phyloP scores from a whole-genome alignment of 2,888 invertebrate genomes.

The Terebella lapidaria region DNA sequence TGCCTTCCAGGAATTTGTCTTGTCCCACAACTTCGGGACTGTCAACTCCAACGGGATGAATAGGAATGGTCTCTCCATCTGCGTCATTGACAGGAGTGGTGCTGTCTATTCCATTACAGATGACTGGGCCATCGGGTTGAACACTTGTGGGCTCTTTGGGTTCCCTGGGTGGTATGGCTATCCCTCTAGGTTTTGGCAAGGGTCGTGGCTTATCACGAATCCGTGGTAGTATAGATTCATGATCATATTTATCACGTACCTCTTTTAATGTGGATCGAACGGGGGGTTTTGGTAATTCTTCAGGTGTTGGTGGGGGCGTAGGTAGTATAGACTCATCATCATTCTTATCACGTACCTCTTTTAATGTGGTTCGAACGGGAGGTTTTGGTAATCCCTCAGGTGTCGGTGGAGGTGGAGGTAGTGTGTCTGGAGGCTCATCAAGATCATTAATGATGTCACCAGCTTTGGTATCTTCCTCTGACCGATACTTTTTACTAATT shows the following conservation, averaged over 20 bases:
- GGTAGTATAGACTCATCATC: not conserved
- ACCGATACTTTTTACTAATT: not conserved
- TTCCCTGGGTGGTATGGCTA: not conserved
- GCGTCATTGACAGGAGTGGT: not conserved
- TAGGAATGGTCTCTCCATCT: not conserved
- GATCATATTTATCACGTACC: too few species aligned
- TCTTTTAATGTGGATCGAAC: too few species aligned
- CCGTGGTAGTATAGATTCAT: too few species aligned
- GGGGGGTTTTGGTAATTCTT: too few species aligned
- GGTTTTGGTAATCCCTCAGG: not conserved
- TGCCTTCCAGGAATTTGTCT: too few species aligned
- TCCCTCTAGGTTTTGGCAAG: not conserved
- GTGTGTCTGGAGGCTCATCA: not conserved
- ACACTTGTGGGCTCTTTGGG: not conserved
- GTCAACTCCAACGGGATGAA: too few species aligned
- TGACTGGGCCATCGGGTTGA: not conserved
- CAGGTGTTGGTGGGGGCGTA: too few species aligned
- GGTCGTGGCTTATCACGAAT: not conserved
- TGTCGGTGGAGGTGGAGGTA: conserved; percentile 9
- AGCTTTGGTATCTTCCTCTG: not conserved
- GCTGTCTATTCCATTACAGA: not conserved
- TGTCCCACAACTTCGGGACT: too few species aligned
- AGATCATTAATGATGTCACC: not conserved
- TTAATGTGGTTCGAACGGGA: conserved; percentile 1
- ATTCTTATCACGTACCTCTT: not conserved